Percentiles rank a stretch among this genome's conserved stretches.
phyloP scores from a whole-genome alignment of 2,113 vertebrate genomes.

The Scomber colias region DNA sequence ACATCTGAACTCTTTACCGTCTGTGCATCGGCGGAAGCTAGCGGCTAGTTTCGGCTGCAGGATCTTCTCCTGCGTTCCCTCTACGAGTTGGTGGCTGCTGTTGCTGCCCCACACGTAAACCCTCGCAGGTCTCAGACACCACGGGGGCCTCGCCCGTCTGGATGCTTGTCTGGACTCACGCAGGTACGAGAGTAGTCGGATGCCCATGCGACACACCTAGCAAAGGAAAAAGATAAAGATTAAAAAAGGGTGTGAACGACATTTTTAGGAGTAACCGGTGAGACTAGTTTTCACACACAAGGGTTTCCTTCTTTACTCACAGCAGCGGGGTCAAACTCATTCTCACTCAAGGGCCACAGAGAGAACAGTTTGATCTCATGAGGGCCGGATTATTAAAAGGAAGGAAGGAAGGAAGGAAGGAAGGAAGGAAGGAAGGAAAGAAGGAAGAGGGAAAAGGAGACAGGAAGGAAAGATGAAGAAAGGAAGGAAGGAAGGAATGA shows the following conservation, averaged over 20 bases:
- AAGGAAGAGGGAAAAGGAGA: no score
- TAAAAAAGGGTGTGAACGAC: not conserved
- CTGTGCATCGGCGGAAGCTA: slow-evolving; percentile 86
- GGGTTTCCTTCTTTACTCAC: no score
- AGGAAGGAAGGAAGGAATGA: no score
- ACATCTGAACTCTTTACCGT: slow-evolving; percentile 70
- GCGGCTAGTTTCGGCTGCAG: slow-evolving; percentile 87
- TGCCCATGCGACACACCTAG: slow-evolving; percentile 93
- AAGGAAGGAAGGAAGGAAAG: no score
- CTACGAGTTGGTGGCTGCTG: slow-evolving; percentile 89
- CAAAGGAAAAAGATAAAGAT: not conserved
- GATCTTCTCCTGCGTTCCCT: slow-evolving; percentile 89
- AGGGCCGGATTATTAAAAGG: no score
- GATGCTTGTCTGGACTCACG: slow-evolving; percentile 94
- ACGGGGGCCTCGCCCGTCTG: slow-evolving; percentile 92
- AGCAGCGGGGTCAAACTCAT: no score
- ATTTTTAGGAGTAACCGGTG: not conserved
- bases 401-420: no score
- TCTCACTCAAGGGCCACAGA: no score
- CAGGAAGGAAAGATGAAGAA: no score
- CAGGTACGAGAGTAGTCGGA: slow-evolving; percentile 94
- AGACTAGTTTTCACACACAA: no score
- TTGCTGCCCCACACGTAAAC: slow-evolving; percentile 91
- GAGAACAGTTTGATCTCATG: no score
- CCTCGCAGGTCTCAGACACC: slow-evolving; percentile 95